These are phyloP conservation scores for Rotaria sp. DNA, from an alignment of 2,888 invertebrate genomes.

Conservation along the genomic window DNA sequence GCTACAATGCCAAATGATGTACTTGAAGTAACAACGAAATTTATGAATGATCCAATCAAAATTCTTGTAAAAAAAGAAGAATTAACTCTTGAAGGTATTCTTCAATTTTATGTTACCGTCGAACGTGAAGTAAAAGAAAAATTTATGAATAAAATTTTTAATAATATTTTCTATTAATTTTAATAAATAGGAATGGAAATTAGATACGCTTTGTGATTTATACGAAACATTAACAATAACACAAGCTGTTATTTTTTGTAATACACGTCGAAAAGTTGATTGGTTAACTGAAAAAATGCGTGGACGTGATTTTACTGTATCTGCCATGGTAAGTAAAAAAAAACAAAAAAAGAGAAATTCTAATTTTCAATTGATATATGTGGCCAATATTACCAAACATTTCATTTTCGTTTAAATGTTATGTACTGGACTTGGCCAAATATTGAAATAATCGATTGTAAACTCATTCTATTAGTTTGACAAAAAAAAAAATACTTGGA, in stretches of 20 bases:
- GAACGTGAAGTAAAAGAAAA: constrained; percentile 68
- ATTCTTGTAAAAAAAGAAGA: constrained; percentile 98
- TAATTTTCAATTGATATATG: neutral
- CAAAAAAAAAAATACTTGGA: too few relatives aligned
- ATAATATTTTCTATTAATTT: neutral
- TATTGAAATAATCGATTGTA: too few relatives aligned
- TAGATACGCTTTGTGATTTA: constrained; percentile 82
- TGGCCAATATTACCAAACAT: constrained; percentile 42
- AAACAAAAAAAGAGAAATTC: neutral
- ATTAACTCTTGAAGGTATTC: constrained; percentile 85
- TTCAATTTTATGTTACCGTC: constrained; percentile 91
- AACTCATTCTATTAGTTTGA: too few relatives aligned
- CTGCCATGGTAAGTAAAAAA: constrained; percentile 65
- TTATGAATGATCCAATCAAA: constrained; percentile 90
- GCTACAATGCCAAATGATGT: constrained; percentile 98
- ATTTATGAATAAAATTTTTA: neutral
- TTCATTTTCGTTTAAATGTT: neutral
- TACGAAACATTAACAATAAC: constrained; percentile 98
- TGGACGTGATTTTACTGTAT: constrained; percentile 87
- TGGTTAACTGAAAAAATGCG: constrained; percentile 94
- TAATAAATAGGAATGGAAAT: constrained; percentile 57
- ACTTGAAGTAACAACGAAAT: constrained; percentile 88
- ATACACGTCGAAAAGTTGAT: constrained; percentile 97
- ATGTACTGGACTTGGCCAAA: neutral
- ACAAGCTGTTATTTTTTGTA: constrained; percentile 98